Conservation (phyloP, 2,797 vertebrate species). For the Notolabrus celidotus region DNA sequence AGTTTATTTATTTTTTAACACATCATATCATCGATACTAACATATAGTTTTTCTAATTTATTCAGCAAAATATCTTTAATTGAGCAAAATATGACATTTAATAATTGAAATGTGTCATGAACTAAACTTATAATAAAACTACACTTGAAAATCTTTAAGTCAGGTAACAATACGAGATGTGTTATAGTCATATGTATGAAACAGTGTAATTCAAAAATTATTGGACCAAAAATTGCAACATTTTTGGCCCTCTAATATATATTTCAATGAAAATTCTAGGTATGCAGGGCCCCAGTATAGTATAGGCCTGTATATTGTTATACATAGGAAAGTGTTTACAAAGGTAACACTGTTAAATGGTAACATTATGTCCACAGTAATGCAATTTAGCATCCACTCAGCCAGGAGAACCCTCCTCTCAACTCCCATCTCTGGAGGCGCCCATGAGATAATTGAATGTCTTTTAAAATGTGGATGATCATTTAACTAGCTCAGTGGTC, state of each 20-base stretch:
- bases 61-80: no score
- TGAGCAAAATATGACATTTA: background rate
- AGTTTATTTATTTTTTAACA: slow-evolving; percentile 2
- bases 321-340: slow-evolving; percentile 60
- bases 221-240: no score
- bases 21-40: no score
- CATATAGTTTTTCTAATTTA: no score
- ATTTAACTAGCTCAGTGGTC: slow-evolving; percentile 80
- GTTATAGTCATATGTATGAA: no score
- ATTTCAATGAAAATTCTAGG: slow-evolving; percentile 7
- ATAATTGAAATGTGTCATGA: no score
- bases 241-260: background rate
- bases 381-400: slow-evolving; percentile 74
- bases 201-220: no score
- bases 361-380: slow-evolving; percentile 79
- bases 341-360: slow-evolving; percentile 75
- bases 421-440: slow-evolving; percentile 63
- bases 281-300: slow-evolving; percentile 1
- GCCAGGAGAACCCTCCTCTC: slow-evolving; percentile 58
- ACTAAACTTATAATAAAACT: background rate
- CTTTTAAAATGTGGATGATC: slow-evolving; percentile 82
- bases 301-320: slow-evolving; percentile 8
- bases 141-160: no score
- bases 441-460: slow-evolving; percentile 80
- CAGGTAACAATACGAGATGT: no score